These are phyloP conservation scores for Peromyscus eremicus DNA, from an alignment of 2,797 vertebrate genomes.

Conservation along the genomic window DNA sequence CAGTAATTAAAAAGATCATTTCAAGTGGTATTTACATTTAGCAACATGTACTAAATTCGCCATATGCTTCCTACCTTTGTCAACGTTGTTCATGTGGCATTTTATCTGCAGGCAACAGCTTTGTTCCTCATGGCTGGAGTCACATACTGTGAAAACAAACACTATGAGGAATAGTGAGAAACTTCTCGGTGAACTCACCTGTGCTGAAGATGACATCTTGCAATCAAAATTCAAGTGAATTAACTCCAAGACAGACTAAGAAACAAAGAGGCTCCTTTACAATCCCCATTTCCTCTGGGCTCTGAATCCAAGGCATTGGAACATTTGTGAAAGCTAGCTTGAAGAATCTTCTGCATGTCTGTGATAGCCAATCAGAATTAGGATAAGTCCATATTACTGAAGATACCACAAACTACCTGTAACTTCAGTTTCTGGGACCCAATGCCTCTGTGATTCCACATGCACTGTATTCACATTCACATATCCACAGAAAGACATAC, in stretches of 20 bases:
- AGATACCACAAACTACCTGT: neutral
- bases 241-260: neutral
- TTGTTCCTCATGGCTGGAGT: conserved; percentile 67
- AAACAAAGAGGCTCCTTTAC: neutral
- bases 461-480: neutral
- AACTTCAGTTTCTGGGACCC: neutral
- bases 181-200: conserved; percentile 30
- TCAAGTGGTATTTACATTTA: conserved; percentile 72
- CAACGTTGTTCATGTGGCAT: conserved; percentile 73
- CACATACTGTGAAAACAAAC: conserved; percentile 47
- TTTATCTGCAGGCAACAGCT: conserved; percentile 76
- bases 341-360: neutral
- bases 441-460: neutral
- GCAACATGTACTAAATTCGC: conserved; percentile 58
- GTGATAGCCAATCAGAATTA: neutral
- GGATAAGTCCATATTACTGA: neutral
- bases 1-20: conserved; percentile 78
- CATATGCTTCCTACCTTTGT: conserved; percentile 77
- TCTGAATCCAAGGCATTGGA: neutral
- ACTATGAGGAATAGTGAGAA: neutral
- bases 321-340: fast-evolving
- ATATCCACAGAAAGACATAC: neutral
- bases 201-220: neutral
- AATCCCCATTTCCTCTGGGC: neutral
- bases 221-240: neutral